These are phyloP conservation scores for Axea sp. DNA, from an alignment of 2,888 invertebrate genomes.

Conservation along the genomic window DNA sequence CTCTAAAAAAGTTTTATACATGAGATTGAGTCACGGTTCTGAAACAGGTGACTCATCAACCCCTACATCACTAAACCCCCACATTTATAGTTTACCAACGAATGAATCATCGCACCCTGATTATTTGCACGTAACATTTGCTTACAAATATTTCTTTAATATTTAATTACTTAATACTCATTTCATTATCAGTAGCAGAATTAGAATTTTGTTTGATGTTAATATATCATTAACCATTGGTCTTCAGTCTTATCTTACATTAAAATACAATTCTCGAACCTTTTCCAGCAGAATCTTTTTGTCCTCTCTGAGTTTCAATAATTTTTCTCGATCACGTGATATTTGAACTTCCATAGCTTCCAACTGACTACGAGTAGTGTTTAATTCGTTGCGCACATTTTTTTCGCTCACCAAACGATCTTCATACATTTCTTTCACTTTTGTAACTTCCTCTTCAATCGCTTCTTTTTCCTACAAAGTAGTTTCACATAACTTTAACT, in stretches of 20 bases:
- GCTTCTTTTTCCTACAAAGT: slow-evolving; percentile 71
- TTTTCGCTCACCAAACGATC: slow-evolving; percentile 68
- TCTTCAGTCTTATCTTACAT: slow-evolving; percentile 1
- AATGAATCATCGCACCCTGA: slow-evolving; percentile 66
- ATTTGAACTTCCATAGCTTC: slow-evolving; percentile 73
- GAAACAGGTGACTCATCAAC: slow-evolving; percentile 43
- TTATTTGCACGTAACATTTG: slow-evolving; percentile 57
- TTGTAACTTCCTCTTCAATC: slow-evolving; percentile 66
- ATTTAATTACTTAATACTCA: background rate
- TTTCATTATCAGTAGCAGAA: no score
- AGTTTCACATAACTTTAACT: no score
- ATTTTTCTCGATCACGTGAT: slow-evolving; percentile 74
- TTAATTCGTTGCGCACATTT: slow-evolving; percentile 74
- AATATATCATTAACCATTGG: no score
- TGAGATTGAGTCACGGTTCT: slow-evolving; percentile 45
- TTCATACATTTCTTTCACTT: slow-evolving; percentile 67
- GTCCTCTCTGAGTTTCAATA: slow-evolving; percentile 75
- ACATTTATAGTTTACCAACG: slow-evolving; percentile 60
- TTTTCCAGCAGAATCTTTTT: slow-evolving; percentile 75
- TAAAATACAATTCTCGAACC: slow-evolving; percentile 62
- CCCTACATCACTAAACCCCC: no score
- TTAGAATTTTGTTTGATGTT: no score
- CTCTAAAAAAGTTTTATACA: slow-evolving; percentile 34
- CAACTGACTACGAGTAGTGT: slow-evolving; percentile 69
- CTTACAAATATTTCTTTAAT: background rate